Evolutionary conservation across 1,140 invertebrate species (phyloP).

Genomic region (Ceratosolen solmsi): DNA sequence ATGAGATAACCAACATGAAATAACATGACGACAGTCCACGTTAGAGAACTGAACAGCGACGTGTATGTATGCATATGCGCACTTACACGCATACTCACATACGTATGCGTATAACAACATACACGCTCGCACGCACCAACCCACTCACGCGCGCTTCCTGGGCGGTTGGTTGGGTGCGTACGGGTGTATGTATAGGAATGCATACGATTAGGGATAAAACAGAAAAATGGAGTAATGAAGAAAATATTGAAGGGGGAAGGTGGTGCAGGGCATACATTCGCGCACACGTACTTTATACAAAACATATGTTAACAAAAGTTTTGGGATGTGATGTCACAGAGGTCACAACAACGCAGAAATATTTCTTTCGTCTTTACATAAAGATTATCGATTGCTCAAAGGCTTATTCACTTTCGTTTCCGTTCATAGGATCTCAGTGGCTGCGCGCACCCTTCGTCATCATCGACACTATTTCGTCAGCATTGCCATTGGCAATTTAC

Average conservation of each 20-base stretch:
- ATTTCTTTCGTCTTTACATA: conserved; percentile 58
- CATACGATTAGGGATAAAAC: conserved; percentile 51
- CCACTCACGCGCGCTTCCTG: too few relatives aligned
- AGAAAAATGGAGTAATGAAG: conserved; percentile 62
- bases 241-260: conserved; percentile 57
- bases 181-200: too few relatives aligned
- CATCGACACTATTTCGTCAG: too few relatives aligned
- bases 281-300: conserved; percentile 72
- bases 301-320: conserved; percentile 73
- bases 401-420: too few relatives aligned
- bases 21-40: conserved; percentile 44
- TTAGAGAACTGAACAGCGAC: conserved; percentile 48
- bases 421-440: too few relatives aligned
- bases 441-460: too few relatives aligned
- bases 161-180: too few relatives aligned
- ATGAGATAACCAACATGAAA: conserved; percentile 48
- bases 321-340: conserved; percentile 76
- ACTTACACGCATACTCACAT: neutral
- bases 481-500: too few relatives aligned
- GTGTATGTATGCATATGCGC: neutral
- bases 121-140: neutral
- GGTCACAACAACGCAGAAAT: conserved; percentile 86
- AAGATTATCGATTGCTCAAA: too few relatives aligned
- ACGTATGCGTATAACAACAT: neutral
- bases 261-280: conserved; percentile 72